Evolutionary conservation across 2,888 invertebrate species (phyloP), one percentile per base, ranked within the genome.

Genomic region (Taphrorychus bicolor): DNA sequence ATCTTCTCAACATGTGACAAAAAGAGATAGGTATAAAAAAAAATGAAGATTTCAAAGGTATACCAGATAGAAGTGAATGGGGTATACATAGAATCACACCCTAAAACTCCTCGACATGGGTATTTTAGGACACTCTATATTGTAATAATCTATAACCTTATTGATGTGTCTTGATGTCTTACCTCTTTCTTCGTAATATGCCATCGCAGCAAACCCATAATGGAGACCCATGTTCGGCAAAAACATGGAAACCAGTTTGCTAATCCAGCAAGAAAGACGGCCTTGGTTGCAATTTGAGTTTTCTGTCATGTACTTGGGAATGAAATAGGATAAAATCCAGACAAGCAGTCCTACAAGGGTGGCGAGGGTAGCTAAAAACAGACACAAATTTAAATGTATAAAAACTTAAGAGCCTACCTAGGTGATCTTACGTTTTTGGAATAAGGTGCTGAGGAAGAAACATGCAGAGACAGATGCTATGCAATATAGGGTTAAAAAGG

Each of bases 361-460:
- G 2, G 81, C 80, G 32, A 80, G 1, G 9, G 5, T 21, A n/a
- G 57, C 57, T 57, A 19, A 16, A 57, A 57, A n/a, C 5, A 19
- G 7, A 16, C 16, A n/a, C 7, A 48, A 48, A 17, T 16, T n/a
- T n/a, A n/a, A n/a, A n/a, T n/a, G 52, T 22, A 16, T 48, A n/a
- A 17, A 48, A 48, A 17, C 48, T n/a, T n/a, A n/a, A n/a, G n/a
- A n/a, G n/a, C n/a, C n/a, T n/a, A n/a, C n/a, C n/a, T n/a, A n/a
- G n/a, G n/a, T n/a, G n/a, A n/a, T n/a, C 82, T 83, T 84, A 92
- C 92, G 91, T 86, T 87, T 90, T 1, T 88, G 88, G 80, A 94
- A 93, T 68, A 92, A 85, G 0, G 90, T 88, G 73, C 92, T 91
- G 67, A 94, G 81, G 83, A 91, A 87, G 78, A 94, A 94, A 77